Base-by-base conservation (phyloP, 2,888 invertebrate species). In the Synanthedon andrenaeformis region DNA sequence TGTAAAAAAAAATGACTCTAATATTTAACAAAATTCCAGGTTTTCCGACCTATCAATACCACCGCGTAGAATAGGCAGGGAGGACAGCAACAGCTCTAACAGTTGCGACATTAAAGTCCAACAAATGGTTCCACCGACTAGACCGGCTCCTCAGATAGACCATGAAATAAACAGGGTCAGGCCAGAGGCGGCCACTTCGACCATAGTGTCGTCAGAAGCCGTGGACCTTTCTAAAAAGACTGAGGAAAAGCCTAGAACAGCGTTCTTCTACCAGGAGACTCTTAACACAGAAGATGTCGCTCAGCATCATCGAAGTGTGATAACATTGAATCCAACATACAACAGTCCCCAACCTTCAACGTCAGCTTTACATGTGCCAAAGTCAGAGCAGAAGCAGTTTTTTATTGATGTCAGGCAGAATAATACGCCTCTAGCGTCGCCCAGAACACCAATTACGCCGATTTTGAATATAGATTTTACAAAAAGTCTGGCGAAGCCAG, bases 211-310 rank as follows among this genome's bases (percentile, higher is more conserved):
- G 17, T 79, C 78, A 45, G 63, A 65, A 4, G 82, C 79, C 42
- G 82, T 84, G 62, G 85, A 86, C 57, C 63, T 86, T 50, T 69
- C 81, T 0, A 79, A 73, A 54, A 80, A 79, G 58, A 41, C 63
- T 2, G 60, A 59, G 28, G 74, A 72, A 1, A 71, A 67, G 59
- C 73, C 76, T 4, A 64, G 71, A 0, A 75, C 74, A 4, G 81
- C 84, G 0, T 86, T 86, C 56, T 87, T 87, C 62, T 87, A 87
- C 67, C 82, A 85, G 62, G 87, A 87, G 59, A 86, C 86, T 0
- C 63, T 84, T 28, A 50, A 66, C 0, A 59, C 68, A 1, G 82
- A 82, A 0, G 82, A 79, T 3, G 62, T 69, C 0, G 8, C 2
- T 1, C 73, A 67, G 42, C 35, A 28, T 53, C 79, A 81, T 53